These are phyloP conservation scores for Trematocara variabile DNA, from an alignment of 2,113 vertebrate species.

Conservation along the genomic window DNA sequence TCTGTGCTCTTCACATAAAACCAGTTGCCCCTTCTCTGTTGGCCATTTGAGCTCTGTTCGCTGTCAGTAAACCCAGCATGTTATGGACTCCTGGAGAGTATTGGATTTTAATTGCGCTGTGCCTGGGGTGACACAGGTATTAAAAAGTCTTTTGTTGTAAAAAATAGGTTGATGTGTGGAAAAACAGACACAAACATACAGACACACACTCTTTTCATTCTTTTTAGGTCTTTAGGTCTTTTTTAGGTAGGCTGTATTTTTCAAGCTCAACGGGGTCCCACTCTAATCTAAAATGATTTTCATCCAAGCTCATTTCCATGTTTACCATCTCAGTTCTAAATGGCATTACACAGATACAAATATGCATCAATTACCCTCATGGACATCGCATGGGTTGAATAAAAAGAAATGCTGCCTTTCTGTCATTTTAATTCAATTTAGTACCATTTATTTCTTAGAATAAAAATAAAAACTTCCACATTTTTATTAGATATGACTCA, in stretches of 20 bases:
- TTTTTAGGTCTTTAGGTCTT: neutral
- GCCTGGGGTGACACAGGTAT: slow-evolving; percentile 21
- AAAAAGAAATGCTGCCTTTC: neutral
- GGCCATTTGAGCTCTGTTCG: slow-evolving; percentile 36
- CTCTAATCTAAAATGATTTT: neutral
- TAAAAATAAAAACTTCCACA: neutral
- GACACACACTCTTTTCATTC: neutral
- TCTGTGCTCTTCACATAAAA: slow-evolving; percentile 29
- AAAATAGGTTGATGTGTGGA: neutral
- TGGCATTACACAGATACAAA: neutral
- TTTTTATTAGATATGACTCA: neutral
- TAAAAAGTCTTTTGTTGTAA: slow-evolving; percentile 25
- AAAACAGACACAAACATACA: neutral
- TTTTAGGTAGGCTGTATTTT: neutral
- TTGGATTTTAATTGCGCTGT: slow-evolving; percentile 60
- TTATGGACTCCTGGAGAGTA: slow-evolving; percentile 49
- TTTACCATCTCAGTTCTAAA: neutral
- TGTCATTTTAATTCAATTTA: neutral
- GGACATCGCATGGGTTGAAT: neutral
- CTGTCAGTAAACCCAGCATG: slow-evolving; percentile 54
- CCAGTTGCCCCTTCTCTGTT: slow-evolving; percentile 1
- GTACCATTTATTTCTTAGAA: neutral
- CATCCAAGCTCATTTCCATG: neutral
- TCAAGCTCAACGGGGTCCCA: neutral
- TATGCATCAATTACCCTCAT: neutral